Percentiles rank a stretch among this genome's conserved stretches.
These are phyloP conservation scores for Botrylloides violaceus DNA, from an alignment of 23 tunicate genomes.

Conservation along the genomic window DNA sequence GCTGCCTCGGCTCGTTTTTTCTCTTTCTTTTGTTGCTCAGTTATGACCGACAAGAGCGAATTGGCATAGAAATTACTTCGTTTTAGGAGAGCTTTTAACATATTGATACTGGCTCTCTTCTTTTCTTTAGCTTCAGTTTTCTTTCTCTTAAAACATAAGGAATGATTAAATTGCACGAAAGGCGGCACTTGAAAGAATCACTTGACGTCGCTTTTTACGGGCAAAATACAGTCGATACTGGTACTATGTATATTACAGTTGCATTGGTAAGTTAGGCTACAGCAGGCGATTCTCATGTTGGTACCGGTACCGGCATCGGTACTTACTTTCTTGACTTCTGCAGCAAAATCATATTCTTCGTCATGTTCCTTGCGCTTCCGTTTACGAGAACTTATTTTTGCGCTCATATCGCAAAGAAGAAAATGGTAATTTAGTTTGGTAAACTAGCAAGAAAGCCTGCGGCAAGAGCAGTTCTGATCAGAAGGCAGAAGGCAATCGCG, in stretches of 20 bases:
- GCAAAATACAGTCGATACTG: neutral
- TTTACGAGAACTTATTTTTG: conserved; percentile 3
- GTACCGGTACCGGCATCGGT: neutral
- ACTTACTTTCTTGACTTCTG: conserved; percentile 4
- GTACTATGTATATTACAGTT: neutral
- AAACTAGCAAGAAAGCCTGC: no score
- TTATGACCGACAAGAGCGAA: conserved; percentile 35
- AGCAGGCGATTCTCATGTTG: neutral
- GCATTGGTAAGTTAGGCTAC: no score
- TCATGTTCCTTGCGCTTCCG: conserved; percentile 2
- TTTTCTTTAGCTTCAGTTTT: neutral
- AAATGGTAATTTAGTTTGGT: no score
- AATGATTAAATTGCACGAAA: neutral
- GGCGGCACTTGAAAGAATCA: neutral
- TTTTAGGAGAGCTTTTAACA: conserved; percentile 19
- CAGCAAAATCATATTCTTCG: conserved; percentile 9
- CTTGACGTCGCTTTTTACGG: neutral
- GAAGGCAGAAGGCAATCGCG: no score
- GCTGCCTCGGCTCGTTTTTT: neutral
- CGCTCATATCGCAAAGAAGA: no score
- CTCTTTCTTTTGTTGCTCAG: conserved; percentile 41
- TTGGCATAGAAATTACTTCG: conserved; percentile 80
- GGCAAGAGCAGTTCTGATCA: no score
- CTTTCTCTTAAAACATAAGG: neutral
- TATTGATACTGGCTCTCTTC: neutral